Base-by-base conservation (phyloP, 1,140 invertebrate species). In the Linepithema humile region DNA sequence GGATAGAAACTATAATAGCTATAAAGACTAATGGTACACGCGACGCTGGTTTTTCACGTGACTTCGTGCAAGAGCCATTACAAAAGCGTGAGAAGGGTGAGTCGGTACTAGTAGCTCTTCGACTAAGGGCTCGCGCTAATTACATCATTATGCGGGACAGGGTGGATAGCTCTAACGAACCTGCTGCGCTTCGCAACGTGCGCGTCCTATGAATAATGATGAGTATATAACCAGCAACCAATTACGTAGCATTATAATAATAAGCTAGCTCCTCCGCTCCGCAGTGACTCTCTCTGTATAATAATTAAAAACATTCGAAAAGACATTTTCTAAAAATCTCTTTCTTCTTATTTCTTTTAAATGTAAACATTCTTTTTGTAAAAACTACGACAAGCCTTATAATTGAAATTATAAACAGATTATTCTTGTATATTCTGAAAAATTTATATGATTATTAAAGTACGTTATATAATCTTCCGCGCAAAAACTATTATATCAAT, bases 131-230 rank as follows among this genome's bases (percentile, higher is more conserved):
- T 85, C 85, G 87, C 85, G 85, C 90, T 93, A 93, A 93, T 94
- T 93, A 93, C 91, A 85, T 92, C 91, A 93, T 94, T 93, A 93
- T 93, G 86, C 91, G 89, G 88, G 85, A 89, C 85, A 87, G 84
- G 82, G 89, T 88, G 86, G 85, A 86, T 70, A 69, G 86, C 83
- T 87, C 89, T 91, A 93, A 92, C 90, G 88, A 93, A 93, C 87
- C 87, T 80, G 88, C 80, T 84, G 80, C 59, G 73, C 86, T 67
- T 73, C 87, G 84, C 64, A 89, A 75, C 84, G 84, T 85, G 88
- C 84, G 69, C 89, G 67, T 86, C 86, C 92, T 92, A 94, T 94
- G 93, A 94, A 93, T 93, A 94, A 89, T 91, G 92, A 94, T 92
- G 93, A 92, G 91, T 89, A 92, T 89, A 90, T 89, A 90, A 86